These are phyloP conservation scores for Oryzias sinensis DNA, from an alignment of 2,797 vertebrate genomes.

Conservation along the genomic window DNA sequence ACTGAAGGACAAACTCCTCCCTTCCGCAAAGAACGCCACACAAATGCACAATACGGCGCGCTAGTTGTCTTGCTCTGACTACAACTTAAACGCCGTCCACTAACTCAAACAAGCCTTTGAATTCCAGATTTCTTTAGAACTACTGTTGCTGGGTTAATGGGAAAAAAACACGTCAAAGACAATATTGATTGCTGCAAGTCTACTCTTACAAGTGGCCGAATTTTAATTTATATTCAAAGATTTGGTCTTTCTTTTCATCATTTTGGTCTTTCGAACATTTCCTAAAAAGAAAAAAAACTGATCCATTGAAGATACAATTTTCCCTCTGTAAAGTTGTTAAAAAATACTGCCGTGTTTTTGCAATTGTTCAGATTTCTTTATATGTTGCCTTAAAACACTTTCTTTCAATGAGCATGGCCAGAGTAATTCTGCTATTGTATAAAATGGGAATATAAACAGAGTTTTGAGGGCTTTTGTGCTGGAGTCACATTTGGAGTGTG, in stretches of 20 bases:
- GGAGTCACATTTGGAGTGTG: conserved; percentile 64
- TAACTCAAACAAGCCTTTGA: background rate
- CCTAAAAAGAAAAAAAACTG: background rate
- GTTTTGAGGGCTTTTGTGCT: conserved; percentile 69
- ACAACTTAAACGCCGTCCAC: too few relatives aligned
- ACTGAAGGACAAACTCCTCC: conserved; percentile 63
- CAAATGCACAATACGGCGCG: conserved; percentile 45
- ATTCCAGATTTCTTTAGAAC: conserved; percentile 3
- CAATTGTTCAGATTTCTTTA: conserved; percentile 39
- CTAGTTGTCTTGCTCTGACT: conserved; percentile 16
- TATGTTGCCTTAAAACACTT: conserved; percentile 31
- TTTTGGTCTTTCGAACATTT: conserved; percentile 1
- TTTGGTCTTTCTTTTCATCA: background rate
- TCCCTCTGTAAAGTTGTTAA: conserved; percentile 35
- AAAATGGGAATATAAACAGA: conserved; percentile 38
- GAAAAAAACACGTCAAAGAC: conserved; percentile 10
- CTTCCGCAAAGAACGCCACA: conserved; percentile 53
- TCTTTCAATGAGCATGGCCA: conserved; percentile 39
- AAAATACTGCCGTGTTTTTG: conserved; percentile 28
- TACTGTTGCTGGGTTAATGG: background rate
- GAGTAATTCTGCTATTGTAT: conserved; percentile 33
- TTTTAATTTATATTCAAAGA: conserved; percentile 6
- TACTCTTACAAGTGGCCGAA: background rate
- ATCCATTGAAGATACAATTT: conserved; percentile 3
- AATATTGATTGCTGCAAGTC: conserved; percentile 6